Conservation (phyloP, 2,113 vertebrate species). For the Tor tambroides region DNA sequence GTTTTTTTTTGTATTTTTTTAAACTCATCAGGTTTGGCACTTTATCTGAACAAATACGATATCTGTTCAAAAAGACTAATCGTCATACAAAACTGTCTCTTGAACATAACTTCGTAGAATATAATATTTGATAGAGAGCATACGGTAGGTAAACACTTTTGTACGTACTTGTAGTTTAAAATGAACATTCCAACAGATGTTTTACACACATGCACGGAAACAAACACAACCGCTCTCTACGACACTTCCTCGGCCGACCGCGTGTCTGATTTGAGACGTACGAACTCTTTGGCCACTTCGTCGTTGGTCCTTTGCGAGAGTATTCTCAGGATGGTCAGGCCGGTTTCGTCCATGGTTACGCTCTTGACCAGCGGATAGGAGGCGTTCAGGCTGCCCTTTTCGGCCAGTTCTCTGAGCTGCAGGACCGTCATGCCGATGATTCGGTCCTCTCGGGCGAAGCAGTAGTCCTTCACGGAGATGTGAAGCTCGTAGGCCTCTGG, state of each 20-base stretch:
- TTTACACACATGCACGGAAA: slow-evolving; percentile 93
- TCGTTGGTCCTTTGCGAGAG: slow-evolving; percentile 96
- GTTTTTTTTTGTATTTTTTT: slow-evolving; percentile 63
- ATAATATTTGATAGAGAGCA: slow-evolving; percentile 85
- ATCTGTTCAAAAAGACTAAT: slow-evolving; percentile 88
- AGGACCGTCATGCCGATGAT: slow-evolving; percentile 93
- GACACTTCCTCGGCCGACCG: slow-evolving; percentile 87
- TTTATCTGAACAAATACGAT: slow-evolving; percentile 92
- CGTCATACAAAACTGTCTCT: slow-evolving; percentile 85
- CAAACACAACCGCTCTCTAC: slow-evolving; percentile 74
- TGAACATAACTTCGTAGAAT: slow-evolving; percentile 84
- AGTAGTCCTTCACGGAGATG: slow-evolving; percentile 96
- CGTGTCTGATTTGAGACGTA: slow-evolving; percentile 93
- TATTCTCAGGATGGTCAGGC: slow-evolving; percentile 95
- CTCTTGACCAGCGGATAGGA: slow-evolving; percentile 88
- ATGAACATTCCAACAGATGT: slow-evolving; percentile 96
- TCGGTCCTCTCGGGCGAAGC: slow-evolving; percentile 95
- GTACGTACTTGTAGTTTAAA: slow-evolving; percentile 83
- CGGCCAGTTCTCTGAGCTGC: slow-evolving; percentile 84
- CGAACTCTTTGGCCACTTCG: slow-evolving; percentile 97
- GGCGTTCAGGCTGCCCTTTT: slow-evolving; percentile 80
- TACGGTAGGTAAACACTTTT: slow-evolving; percentile 89
- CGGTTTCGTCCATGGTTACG: slow-evolving; percentile 88
- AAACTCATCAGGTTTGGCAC: slow-evolving; percentile 90
- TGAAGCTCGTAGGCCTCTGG: slow-evolving; percentile 91